Evolutionary conservation across 2,113 vertebrate genomes (phyloP), one percentile per base, ranked within the genome.

Genomic region (Parus major): DNA sequence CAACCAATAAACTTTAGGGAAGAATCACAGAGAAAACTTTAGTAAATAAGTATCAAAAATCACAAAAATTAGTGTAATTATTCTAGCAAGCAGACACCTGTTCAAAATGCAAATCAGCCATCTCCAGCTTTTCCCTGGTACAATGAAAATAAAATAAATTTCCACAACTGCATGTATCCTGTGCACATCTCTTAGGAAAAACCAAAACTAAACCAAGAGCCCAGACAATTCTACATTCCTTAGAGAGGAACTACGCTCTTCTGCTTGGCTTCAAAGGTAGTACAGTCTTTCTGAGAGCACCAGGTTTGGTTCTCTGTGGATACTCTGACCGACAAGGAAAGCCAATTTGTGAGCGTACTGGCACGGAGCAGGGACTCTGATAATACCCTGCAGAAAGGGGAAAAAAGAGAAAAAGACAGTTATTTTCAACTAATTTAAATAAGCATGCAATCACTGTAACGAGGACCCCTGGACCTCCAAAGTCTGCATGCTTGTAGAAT

Each of bases 301-400:
- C 36, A 97, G 11, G 73, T 94, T 97, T 3, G 99, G 99, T 63
- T 99, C 98, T 55, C 59, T 97, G 98, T 99, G 99, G 92, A 99
- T 98, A 60, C 98, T 99, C 96, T 99, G 98, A 31, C 99, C 99
- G 0, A 99, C 99, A 5, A 99, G 98, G 97, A 99, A 99, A 36
- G 99, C 99, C 97, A 99, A 71, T 82, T 99, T 99, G 96, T 99
- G 99, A 6, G 99, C 99, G 1, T 99, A 99, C 65, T 99, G 99
- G 96, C 99, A 99, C 6, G 99, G 99, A 24, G 99, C 99, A 8
- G 99, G 99, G 24, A 99, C 99, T 47, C 98, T 84, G 85, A 99
- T 98, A 81, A 99, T 97, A 16, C 99, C 99, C 99, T 99, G 81
- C 6, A 76, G 52, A 25, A 68, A 64, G 6, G 7, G 41, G 31